phyloP scores from a whole-genome alignment of 2,113 vertebrate genomes.

The Aegithalos caudatus region DNA sequence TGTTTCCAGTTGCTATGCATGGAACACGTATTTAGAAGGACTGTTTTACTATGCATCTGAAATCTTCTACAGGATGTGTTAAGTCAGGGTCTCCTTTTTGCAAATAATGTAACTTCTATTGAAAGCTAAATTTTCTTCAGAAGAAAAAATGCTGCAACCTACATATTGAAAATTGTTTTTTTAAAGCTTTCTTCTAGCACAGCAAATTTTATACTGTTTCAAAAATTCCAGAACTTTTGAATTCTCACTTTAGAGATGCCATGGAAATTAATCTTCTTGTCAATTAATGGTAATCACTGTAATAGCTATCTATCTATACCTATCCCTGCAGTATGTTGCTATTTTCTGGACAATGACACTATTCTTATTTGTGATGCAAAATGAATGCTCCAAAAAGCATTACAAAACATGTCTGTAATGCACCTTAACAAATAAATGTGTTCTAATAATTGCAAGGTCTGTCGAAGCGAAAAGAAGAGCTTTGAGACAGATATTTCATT shows the following conservation, averaged over 20 bases:
- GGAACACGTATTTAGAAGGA: not conserved
- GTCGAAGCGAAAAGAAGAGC: not conserved
- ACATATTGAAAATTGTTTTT: not conserved
- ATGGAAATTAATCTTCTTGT: not conserved
- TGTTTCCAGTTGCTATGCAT: not conserved
- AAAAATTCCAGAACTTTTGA: not conserved
- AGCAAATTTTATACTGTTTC: not conserved
- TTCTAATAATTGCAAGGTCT: not conserved
- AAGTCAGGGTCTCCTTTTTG: not conserved
- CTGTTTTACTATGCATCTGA: not conserved
- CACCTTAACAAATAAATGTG: not conserved
- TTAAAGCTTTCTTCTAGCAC: not conserved
- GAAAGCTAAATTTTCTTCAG: not conserved
- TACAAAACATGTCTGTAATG: not conserved
- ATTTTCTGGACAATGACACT: not conserved
- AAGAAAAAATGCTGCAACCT: not conserved
- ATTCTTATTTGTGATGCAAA: not conserved
- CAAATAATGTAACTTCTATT: not conserved
- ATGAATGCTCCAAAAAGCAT: not conserved
- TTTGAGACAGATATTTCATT: constrained; percentile 35
- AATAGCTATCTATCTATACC: not conserved
- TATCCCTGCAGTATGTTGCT: not conserved
- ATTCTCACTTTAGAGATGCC: not conserved
- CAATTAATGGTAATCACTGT: not conserved
- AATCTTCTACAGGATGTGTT: not conserved